A percentile compares a stretch with the other conserved stretches of the same genome.
Evolutionary conservation across 2,797 vertebrate genomes (phyloP).

Genomic region (Schizopygopsis malacanthus): DNA sequence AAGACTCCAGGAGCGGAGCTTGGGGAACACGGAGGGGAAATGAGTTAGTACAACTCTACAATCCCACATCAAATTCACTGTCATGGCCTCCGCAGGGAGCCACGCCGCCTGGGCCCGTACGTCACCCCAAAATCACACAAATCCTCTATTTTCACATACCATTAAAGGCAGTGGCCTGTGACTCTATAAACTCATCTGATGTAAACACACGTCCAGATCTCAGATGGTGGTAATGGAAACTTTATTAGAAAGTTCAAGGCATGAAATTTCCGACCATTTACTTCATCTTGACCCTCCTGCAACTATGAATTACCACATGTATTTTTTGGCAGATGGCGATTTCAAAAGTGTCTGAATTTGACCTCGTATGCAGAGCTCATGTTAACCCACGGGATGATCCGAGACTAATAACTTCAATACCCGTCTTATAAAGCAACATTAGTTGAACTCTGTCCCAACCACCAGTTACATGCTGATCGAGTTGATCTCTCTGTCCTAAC

Average conservation of each 20-base stretch:
- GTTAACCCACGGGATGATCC: constrained; percentile 3
- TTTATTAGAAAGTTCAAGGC: constrained; percentile 55
- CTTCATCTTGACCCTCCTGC: constrained; percentile 16
- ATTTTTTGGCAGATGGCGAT: constrained; percentile 42
- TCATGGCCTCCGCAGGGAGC: constrained; percentile 59
- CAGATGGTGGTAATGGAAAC: constrained; percentile 45
- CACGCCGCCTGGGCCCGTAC: constrained; percentile 21
- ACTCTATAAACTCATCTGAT: constrained; percentile 56
- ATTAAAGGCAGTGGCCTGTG: constrained; percentile 55
- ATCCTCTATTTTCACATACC: constrained; percentile 48
- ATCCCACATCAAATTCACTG: constrained; percentile 57
- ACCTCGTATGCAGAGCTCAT: constrained; percentile 19
- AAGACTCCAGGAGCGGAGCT: constrained; percentile 56
- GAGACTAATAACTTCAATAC: constrained; percentile 24
- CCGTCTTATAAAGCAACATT: neutral
- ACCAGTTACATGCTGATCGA: constrained; percentile 2
- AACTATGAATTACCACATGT: constrained; percentile 46
- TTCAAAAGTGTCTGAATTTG: constrained; percentile 27
- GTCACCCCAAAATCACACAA: constrained; percentile 42
- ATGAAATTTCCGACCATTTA: constrained; percentile 51
- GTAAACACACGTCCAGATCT: constrained; percentile 46
- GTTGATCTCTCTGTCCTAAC: neutral
- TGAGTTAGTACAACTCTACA: constrained; percentile 57
- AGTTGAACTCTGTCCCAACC: neutral
- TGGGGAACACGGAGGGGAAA: constrained; percentile 57